A percentile compares a stretch with the other conserved stretches of the same genome.
phyloP scores from a whole-genome alignment of 2,113 vertebrate genomes.

The Coptodon rendalli region DNA sequence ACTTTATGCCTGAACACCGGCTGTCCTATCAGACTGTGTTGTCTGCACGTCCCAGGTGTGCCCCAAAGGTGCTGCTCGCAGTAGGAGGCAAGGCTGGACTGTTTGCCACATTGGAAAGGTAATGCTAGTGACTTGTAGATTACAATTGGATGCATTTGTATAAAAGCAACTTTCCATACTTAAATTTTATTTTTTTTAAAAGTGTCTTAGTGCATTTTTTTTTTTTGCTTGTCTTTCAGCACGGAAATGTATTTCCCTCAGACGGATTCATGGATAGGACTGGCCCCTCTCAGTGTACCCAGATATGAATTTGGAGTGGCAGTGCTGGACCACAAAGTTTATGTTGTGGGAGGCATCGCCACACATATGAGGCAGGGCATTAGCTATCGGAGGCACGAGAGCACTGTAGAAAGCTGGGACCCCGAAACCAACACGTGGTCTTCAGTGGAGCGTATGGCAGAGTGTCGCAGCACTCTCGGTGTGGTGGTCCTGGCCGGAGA shows the following conservation, averaged over 20 bases:
- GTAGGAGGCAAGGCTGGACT: slow-evolving; percentile 96
- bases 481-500: slow-evolving; percentile 89
- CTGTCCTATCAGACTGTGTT: slow-evolving; percentile 92
- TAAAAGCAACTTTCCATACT: not conserved
- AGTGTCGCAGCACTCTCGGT: slow-evolving; percentile 90
- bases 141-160: not conserved
- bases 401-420: slow-evolving; percentile 94
- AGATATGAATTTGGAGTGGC: slow-evolving; percentile 94
- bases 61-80: slow-evolving; percentile 93
- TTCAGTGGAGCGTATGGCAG: slow-evolving; percentile 85
- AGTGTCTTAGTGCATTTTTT: not conserved
- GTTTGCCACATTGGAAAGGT: slow-evolving; percentile 96
- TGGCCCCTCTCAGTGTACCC: slow-evolving; percentile 89
- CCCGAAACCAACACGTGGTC: slow-evolving; percentile 95
- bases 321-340: slow-evolving; percentile 91
- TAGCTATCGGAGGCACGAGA: slow-evolving; percentile 89
- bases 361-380: slow-evolving; percentile 90
- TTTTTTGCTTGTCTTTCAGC: slow-evolving; percentile 60
- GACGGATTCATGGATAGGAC: slow-evolving; percentile 95
- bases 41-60: slow-evolving; percentile 87
- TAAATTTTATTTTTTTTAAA: not conserved
- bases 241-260: slow-evolving; percentile 99
- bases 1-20: slow-evolving; percentile 98
- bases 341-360: slow-evolving; percentile 92
- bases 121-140: not conserved